phyloP scores from a whole-genome alignment of 2,888 invertebrate genomes.

The Drosophila lutescens region DNA sequence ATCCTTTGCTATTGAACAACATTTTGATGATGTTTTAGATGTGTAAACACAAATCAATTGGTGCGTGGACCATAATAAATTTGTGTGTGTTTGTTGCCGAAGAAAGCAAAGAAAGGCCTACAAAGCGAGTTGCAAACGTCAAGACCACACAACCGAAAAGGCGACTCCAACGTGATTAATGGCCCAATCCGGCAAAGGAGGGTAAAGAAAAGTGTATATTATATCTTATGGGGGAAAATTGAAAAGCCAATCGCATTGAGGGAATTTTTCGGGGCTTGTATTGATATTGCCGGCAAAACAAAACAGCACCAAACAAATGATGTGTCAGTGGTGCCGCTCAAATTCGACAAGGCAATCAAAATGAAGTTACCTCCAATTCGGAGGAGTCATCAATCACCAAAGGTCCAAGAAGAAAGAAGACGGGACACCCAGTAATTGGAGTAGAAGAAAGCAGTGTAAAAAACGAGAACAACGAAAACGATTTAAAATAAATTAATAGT shows the following conservation, averaged over 20 bases:
- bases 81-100: conserved; percentile 17
- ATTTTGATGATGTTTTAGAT: conserved; percentile 37
- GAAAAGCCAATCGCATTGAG: conserved; percentile 64
- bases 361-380: conserved; percentile 73
- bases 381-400: conserved; percentile 64
- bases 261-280: conserved; percentile 42
- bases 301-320: conserved; percentile 66
- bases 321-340: conserved; percentile 61
- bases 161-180: conserved; percentile 43
- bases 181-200: conserved; percentile 30
- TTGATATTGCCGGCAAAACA: conserved; percentile 57
- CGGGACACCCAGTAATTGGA: conserved; percentile 32
- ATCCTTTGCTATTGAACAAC: conserved; percentile 11
- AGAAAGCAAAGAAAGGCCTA: conserved; percentile 24
- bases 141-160: conserved; percentile 51
- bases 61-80: conserved; percentile 12
- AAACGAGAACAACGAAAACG: conserved; percentile 47
- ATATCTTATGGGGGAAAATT: conserved; percentile 50
- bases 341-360: conserved; percentile 76
- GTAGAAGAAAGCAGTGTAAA: conserved; percentile 28
- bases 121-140: conserved; percentile 36
- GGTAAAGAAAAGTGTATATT: conserved; percentile 18
- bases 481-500: conserved; percentile 78
- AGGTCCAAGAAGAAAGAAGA: conserved; percentile 3
- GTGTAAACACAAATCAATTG: conserved; percentile 49